These are phyloP conservation scores for Teleiodes luculella DNA, from an alignment of 2,888 invertebrate genomes.

Conservation along the genomic window DNA sequence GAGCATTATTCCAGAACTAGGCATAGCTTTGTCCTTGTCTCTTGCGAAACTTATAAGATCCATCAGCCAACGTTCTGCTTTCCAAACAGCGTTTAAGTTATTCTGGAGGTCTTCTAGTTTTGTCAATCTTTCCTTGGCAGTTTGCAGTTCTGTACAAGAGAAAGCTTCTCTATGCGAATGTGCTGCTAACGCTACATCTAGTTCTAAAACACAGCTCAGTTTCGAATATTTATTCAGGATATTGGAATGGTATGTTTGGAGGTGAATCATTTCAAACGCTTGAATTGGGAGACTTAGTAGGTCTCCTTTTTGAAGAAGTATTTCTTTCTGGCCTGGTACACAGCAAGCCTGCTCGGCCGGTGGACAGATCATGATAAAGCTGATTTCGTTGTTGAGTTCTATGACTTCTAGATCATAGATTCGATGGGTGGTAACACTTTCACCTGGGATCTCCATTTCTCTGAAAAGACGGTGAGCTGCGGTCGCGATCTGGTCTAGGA, in stretches of 20 bases:
- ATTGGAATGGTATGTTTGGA: slow-evolving; percentile 94
- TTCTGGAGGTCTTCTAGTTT: slow-evolving; percentile 91
- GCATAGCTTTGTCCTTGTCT: slow-evolving; percentile 79
- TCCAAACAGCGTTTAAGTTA: slow-evolving; percentile 94
- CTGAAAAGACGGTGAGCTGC: slow-evolving; percentile 87
- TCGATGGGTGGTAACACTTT: slow-evolving; percentile 85
- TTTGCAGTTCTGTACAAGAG: slow-evolving; percentile 90
- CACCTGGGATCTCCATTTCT: slow-evolving; percentile 87
- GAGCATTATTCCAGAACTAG: slow-evolving; percentile 70
- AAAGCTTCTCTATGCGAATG: slow-evolving; percentile 97
- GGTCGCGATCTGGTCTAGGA: slow-evolving; percentile 86
- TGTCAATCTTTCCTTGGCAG: slow-evolving; percentile 90
- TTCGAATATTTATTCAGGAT: slow-evolving; percentile 95
- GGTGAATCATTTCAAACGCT: slow-evolving; percentile 95
- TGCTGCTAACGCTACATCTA: slow-evolving; percentile 94
- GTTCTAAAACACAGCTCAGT: slow-evolving; percentile 94
- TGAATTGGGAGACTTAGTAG: slow-evolving; percentile 94
- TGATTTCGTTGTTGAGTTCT: slow-evolving; percentile 93
- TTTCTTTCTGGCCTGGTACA: slow-evolving; percentile 91
- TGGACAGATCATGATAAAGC: slow-evolving; percentile 94
- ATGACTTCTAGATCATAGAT: slow-evolving; percentile 96
- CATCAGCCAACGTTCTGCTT: slow-evolving; percentile 96
- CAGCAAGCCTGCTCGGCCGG: slow-evolving; percentile 95
- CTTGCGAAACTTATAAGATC: slow-evolving; percentile 96
- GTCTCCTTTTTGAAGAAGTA: slow-evolving; percentile 90